Conservation (phyloP, 2,113 vertebrate species). For the Anser brachyrhynchus region DNA sequence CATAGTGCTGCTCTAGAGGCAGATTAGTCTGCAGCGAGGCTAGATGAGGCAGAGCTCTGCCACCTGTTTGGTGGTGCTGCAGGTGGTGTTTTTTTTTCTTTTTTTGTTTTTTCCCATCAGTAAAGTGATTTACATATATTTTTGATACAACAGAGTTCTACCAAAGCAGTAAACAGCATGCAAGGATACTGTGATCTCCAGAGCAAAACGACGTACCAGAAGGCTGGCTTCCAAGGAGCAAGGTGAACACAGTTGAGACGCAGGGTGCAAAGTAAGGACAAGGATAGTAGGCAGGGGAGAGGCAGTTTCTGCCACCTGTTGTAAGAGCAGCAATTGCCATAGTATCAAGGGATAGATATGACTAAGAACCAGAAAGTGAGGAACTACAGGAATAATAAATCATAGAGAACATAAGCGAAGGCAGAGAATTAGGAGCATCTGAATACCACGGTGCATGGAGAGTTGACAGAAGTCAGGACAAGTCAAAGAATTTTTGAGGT, state of each 20-base stretch:
- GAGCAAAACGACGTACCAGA: not conserved
- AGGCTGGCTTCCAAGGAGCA: not conserved
- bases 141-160: not conserved
- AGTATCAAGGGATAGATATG: not conserved
- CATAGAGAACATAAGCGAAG: not conserved
- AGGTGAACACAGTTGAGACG: not conserved
- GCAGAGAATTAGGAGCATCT: not conserved
- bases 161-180: not conserved
- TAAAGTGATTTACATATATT: not conserved
- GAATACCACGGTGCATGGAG: not conserved
- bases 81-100: not conserved
- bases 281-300: not conserved
- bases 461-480: not conserved
- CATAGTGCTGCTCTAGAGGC: not conserved
- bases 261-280: not conserved
- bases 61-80: not conserved
- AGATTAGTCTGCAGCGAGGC: not conserved
- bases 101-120: not conserved
- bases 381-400: not conserved
- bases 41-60: not conserved
- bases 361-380: not conserved
- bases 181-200: not conserved
- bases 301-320: not conserved
- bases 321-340: not conserved
- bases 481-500: not conserved